A percentile compares a stretch with the other conserved stretches of the same genome.
Evolutionary conservation across 53 echinoderm and acorn worm species (phyloP).

Genomic region (Echinometra lucunter): DNA sequence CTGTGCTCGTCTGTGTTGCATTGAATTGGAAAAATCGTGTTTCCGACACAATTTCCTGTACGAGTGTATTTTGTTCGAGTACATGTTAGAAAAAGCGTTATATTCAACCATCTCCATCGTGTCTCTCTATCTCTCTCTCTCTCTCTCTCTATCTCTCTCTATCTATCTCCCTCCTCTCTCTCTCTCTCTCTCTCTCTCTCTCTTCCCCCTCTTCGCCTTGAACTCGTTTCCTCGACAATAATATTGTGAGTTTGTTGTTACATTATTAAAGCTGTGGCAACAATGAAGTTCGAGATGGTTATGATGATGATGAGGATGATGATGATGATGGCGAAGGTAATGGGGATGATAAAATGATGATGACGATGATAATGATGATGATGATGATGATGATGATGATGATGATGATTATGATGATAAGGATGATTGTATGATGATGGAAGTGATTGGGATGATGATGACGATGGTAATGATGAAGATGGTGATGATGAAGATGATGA

Average conservation of each 20-base stretch:
- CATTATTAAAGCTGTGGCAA: neutral
- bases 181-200: constrained; percentile 29
- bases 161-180: neutral
- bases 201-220: neutral
- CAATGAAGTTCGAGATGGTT: neutral
- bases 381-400: neutral
- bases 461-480: no score
- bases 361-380: neutral
- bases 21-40: neutral
- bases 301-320: neutral
- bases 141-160: neutral
- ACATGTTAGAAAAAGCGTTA: no score
- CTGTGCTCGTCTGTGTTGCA: neutral
- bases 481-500: no score
- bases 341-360: neutral
- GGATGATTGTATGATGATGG: no score
- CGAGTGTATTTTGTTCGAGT: neutral
- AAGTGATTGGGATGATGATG: no score
- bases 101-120: neutral
- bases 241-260: neutral
- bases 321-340: neutral
- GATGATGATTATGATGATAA: neutral
- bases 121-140: no score
- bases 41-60: constrained; percentile 41
- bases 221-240: neutral